phyloP scores from a whole-genome alignment of 2,113 vertebrate species.

The Ifrita kowaldi region DNA sequence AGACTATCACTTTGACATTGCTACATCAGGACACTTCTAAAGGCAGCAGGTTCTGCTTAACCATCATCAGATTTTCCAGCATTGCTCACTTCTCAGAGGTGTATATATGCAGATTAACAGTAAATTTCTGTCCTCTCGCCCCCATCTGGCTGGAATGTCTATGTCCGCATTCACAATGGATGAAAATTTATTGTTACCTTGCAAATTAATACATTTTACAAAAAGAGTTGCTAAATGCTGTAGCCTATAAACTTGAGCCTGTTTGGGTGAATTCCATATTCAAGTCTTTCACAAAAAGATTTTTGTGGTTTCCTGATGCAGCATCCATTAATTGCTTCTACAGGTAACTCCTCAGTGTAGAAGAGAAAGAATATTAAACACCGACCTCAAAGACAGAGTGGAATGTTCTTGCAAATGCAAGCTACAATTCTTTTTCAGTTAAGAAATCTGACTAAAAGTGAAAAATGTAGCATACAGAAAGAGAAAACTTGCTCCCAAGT shows the following conservation, averaged over 20 bases:
- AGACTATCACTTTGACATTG: background rate
- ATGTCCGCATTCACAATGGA: accelerated
- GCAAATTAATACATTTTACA: background rate
- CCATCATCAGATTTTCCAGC: background rate
- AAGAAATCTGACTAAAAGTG: background rate
- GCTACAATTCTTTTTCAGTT: background rate
- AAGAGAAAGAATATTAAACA: background rate
- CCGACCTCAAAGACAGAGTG: background rate
- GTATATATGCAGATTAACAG: background rate
- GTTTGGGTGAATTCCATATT: background rate
- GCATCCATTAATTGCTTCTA: background rate
- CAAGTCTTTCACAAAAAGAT: background rate
- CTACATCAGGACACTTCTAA: background rate
- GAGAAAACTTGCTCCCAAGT: background rate
- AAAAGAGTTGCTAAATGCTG: background rate
- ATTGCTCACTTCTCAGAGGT: background rate
- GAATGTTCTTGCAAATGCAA: background rate
- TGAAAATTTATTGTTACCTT: background rate
- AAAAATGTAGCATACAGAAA: background rate
- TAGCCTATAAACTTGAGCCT: background rate
- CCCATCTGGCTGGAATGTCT: background rate
- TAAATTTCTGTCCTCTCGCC: background rate
- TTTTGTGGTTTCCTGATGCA: background rate
- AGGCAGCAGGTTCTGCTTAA: background rate
- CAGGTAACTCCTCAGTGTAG: background rate